Base-by-base conservation (phyloP, 2,888 invertebrate species). In the Orchestes rusci region DNA sequence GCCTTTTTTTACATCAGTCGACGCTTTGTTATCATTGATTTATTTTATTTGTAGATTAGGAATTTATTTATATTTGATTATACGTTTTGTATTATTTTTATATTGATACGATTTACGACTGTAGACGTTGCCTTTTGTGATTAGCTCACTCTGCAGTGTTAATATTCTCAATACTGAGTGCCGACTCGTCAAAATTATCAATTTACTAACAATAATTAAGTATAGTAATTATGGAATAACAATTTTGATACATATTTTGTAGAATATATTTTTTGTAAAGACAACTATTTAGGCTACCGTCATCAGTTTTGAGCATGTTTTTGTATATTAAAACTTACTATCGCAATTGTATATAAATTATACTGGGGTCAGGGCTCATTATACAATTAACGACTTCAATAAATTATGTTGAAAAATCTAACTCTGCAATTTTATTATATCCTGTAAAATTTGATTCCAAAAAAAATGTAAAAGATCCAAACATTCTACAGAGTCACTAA, bases 191-290 rank as follows among this genome's bases (percentile, higher is more conserved):
- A 38, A 39, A 44, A 48, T 47, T 31, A 13, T 50, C 48, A 48
- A 41, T 44, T 2, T 8, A n/a, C n/a, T 53, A 54, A 50, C 50
- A 53, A 56, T 49, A 50, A 53, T 46, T 48, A 51, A 43, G 41
- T 44, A 40, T 46, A 51, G 45, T 43, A 48, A 46, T 44, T 37
- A 37, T 43, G 44, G 39, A 55, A 48, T 55, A 56, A 56, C 55
- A 23, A 46, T 61, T 62, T 62, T 60, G 59, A 61, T 62, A 61
- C 59, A 54, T 53, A 57, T 56, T 57, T 58, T 59, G 59, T 60
- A 63, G 59, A 61, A 53, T 61, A 60, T 61, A 60, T 59, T 61
- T 39, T 64, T 62, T 64, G 63, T 63, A 64, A 64, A 62, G 55
- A 60, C 54, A 51, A 46, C 53, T 56, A 54, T 41, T 50, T 57